Evolutionary conservation across 2,888 invertebrate genomes (phyloP).

Genomic region (Slavum lentiscoides): DNA sequence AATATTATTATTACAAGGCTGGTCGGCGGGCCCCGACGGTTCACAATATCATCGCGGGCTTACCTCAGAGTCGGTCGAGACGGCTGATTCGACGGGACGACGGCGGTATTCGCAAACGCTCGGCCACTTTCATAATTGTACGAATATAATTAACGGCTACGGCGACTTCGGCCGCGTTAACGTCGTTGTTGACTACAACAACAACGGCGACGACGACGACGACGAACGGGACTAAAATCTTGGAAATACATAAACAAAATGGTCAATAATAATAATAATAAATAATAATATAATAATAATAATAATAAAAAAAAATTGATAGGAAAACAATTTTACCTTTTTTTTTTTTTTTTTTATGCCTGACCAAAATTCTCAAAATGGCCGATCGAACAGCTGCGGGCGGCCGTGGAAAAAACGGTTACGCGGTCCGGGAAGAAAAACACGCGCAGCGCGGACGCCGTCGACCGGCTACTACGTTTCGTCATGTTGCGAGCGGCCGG

Average conservation of each 20-base stretch:
- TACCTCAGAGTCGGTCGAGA: constrained; percentile 48
- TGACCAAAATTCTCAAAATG: constrained; percentile 50
- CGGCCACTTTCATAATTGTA: constrained; percentile 37
- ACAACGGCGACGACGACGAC: background rate
- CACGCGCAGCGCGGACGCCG: background rate
- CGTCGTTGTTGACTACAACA: background rate
- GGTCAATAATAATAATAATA: constrained; percentile 31
- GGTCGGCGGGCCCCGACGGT: background rate
- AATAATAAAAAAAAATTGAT: constrained; percentile 46
- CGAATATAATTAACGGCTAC: constrained; percentile 27
- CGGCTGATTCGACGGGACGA: constrained; percentile 30
- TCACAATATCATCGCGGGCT: constrained; percentile 16
- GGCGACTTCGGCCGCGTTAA: background rate
- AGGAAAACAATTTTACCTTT: constrained; percentile 47
- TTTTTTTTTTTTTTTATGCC: constrained; percentile 21
- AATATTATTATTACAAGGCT: constrained; percentile 11
- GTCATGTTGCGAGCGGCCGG: background rate
- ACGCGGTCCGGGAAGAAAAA: constrained; percentile 30
- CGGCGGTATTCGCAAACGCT: constrained; percentile 44
- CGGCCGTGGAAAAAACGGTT: constrained; percentile 19
- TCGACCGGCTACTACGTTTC: background rate
- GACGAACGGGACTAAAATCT: constrained; percentile 25
- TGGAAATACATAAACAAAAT: constrained; percentile 50
- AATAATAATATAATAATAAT: too few relatives aligned
- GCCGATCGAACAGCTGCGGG: constrained; percentile 46